phyloP scores from a whole-genome alignment of 1,140 invertebrate genomes.

The Drosophila eugracilis region DNA sequence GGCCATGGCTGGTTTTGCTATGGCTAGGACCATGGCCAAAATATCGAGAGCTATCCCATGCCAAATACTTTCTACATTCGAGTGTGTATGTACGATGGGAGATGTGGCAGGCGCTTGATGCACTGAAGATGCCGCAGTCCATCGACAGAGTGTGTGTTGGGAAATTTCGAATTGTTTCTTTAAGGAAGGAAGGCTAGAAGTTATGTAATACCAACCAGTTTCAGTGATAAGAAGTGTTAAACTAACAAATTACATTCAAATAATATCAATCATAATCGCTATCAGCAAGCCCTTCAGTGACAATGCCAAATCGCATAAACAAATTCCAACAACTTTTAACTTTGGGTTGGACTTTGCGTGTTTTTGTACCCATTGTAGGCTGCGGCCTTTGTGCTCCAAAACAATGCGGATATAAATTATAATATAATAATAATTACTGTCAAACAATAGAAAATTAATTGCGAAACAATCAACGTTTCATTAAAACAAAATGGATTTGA shows the following conservation, averaged over 20 bases:
- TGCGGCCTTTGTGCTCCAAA: conserved; percentile 42
- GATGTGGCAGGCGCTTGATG: too few relatives aligned
- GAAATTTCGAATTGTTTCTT: too few relatives aligned
- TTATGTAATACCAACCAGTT: too few relatives aligned
- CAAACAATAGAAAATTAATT: conserved; percentile 84
- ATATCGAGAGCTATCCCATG: too few relatives aligned
- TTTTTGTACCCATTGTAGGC: conserved; percentile 35
- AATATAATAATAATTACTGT: conserved; percentile 83
- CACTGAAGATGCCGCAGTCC: neutral
- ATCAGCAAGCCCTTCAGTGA: neutral
- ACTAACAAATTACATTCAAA: too few relatives aligned
- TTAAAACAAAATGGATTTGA: conserved; percentile 84
- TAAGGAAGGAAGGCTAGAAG: too few relatives aligned
- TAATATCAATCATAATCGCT: too few relatives aligned
- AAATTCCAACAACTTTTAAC: conserved; percentile 13
- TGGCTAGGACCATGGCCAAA: conserved; percentile 37
- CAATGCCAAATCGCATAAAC: neutral
- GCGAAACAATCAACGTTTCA: conserved; percentile 83
- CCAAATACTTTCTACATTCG: too few relatives aligned
- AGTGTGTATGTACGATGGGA: too few relatives aligned
- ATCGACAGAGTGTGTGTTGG: neutral
- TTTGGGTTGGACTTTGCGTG: conserved; percentile 21
- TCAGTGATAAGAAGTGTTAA: too few relatives aligned
- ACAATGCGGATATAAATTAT: conserved; percentile 77
- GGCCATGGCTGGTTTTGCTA: conserved; percentile 3